phyloP scores from a whole-genome alignment of 1,140 invertebrate genomes.

The Diuraphis noxia region DNA sequence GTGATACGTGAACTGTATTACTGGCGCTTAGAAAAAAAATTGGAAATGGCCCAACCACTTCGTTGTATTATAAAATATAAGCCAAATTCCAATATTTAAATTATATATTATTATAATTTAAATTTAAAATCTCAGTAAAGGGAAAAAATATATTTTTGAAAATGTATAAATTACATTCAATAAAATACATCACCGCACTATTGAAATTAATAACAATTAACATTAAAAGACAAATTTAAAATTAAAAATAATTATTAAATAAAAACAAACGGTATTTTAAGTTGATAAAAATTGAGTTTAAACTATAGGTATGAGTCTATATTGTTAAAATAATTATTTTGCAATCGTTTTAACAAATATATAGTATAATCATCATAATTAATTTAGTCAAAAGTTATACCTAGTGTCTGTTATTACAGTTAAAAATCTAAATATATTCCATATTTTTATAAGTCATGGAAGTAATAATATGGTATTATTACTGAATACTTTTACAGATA shows the following conservation, averaged over 20 bases:
- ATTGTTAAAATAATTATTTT: no score
- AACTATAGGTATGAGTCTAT: no score
- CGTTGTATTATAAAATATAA: neutral
- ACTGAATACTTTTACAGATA: neutral
- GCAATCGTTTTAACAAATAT: no score
- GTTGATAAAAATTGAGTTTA: no score
- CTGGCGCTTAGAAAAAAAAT: conserved; percentile 21
- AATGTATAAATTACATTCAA: neutral
- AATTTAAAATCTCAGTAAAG: no score
- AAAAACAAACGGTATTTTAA: no score
- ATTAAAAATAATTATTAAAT: neutral
- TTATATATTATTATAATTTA: no score
- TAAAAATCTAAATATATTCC: neutral
- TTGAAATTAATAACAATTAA: neutral
- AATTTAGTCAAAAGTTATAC: no score
- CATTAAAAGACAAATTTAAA: neutral
- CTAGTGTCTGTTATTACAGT: neutral
- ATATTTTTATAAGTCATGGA: neutral
- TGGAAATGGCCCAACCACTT: neutral
- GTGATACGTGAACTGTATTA: neutral
- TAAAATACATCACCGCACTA: neutral
- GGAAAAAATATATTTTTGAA: neutral
- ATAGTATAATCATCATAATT: no score
- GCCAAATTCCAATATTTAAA: neutral
- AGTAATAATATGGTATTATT: neutral